A percentile compares a stretch with the other conserved stretches of the same genome.
Evolutionary conservation across 2,113 vertebrate species (phyloP).

Genomic region (Gobio gobio): DNA sequence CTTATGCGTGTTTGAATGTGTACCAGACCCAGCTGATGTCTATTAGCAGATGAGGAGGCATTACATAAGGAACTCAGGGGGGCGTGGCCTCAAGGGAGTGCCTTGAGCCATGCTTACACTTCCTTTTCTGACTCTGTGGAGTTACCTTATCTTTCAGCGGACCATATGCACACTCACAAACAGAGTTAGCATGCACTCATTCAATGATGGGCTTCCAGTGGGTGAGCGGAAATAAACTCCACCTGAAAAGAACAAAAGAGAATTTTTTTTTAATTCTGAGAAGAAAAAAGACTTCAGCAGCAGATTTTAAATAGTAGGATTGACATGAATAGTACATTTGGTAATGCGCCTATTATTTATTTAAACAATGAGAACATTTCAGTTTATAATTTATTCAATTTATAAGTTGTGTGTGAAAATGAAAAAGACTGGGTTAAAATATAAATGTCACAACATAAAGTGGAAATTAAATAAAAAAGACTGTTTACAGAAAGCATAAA

Average conservation of each 20-base stretch:
- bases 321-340: neutral
- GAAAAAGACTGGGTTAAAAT: neutral
- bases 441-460: neutral
- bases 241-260: slow-evolving; percentile 33
- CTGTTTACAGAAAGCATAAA: neutral
- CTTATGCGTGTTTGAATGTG: neutral
- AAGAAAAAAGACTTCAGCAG: neutral
- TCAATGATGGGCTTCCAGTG: neutral
- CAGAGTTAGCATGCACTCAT: slow-evolving; percentile 19
- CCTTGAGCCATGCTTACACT: slow-evolving; percentile 43
- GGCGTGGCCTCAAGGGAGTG: slow-evolving; percentile 23
- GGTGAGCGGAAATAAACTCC: slow-evolving; percentile 3
- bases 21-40: slow-evolving; percentile 24
- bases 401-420: neutral
- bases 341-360: neutral
- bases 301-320: neutral
- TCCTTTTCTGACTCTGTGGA: neutral
- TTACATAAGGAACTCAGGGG: slow-evolving; percentile 51
- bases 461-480: neutral
- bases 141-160: neutral
- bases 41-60: slow-evolving; percentile 9
- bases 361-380: neutral
- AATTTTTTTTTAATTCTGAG: neutral
- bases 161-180: slow-evolving; percentile 18
- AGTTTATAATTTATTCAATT: neutral